Evolutionary conservation across 2,113 vertebrate genomes (phyloP).

Genomic region (Oreochromis tanganicae): DNA sequence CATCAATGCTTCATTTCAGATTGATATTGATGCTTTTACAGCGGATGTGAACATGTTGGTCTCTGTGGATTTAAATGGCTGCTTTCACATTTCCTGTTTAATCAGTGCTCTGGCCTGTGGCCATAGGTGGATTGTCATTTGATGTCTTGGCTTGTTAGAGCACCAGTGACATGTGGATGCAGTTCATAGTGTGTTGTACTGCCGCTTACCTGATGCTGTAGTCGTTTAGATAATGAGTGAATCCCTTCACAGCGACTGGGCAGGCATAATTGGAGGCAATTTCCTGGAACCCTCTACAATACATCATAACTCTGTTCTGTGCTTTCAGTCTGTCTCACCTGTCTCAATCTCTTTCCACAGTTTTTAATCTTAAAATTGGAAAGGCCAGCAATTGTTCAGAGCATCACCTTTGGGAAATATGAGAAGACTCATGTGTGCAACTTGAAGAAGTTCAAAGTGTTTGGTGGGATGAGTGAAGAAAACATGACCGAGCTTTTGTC

Average conservation of each 20-base stretch:
- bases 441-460: constrained; percentile 99
- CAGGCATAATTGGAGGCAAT: neutral
- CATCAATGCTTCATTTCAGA: neutral
- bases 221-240: neutral
- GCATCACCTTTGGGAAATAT: constrained; percentile 98
- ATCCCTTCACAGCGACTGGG: neutral
- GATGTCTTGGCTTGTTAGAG: neutral
- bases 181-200: neutral
- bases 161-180: neutral
- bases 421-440: constrained; percentile 99
- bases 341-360: constrained; percentile 58
- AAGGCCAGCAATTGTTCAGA: constrained; percentile 94
- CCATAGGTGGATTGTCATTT: neutral
- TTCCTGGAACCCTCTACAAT: neutral
- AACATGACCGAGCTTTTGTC: constrained; percentile 98
- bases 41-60: neutral
- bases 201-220: neutral
- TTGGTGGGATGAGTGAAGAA: constrained; percentile 98
- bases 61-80: neutral
- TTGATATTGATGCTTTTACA: neutral
- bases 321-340: neutral
- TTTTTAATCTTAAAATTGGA: constrained; percentile 97
- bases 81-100: neutral
- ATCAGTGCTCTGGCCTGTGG: neutral
- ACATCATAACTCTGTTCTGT: neutral